phyloP scores from a whole-genome alignment of 2,113 vertebrate genomes.

The Cebus imitator region DNA sequence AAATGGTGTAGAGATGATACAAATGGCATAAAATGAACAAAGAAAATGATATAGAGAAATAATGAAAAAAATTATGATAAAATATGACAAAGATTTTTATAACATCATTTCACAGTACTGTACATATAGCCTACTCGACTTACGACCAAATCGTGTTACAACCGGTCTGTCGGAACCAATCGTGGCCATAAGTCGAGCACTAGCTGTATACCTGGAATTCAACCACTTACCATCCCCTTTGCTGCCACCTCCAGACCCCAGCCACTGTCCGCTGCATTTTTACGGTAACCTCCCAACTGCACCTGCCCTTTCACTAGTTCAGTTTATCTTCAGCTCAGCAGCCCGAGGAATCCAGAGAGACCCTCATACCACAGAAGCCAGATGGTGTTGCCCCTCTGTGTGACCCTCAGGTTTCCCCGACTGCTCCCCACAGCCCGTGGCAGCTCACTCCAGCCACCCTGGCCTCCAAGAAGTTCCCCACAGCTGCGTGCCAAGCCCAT shows the following conservation, averaged over 20 bases:
- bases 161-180: too few relatives aligned
- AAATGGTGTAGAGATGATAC: too few relatives aligned
- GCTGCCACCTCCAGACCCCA: background rate
- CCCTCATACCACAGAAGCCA: background rate
- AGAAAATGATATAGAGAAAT: too few relatives aligned
- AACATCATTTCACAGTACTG: too few relatives aligned
- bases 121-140: too few relatives aligned
- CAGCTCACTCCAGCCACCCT: background rate
- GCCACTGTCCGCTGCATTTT: background rate
- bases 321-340: background rate
- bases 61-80: too few relatives aligned
- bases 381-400: background rate
- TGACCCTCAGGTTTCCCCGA: background rate
- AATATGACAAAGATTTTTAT: too few relatives aligned
- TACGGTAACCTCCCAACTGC: background rate
- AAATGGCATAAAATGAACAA: too few relatives aligned
- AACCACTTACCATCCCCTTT: accelerated
- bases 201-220: background rate
- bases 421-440: too few relatives aligned
- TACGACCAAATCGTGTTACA: too few relatives aligned
- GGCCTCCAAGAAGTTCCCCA: background rate
- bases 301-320: background rate
- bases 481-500: background rate
- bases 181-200: too few relatives aligned
- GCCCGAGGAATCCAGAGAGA: background rate